Base-by-base conservation (phyloP, 2,797 vertebrate genomes). In the Meriones psammophilus region DNA sequence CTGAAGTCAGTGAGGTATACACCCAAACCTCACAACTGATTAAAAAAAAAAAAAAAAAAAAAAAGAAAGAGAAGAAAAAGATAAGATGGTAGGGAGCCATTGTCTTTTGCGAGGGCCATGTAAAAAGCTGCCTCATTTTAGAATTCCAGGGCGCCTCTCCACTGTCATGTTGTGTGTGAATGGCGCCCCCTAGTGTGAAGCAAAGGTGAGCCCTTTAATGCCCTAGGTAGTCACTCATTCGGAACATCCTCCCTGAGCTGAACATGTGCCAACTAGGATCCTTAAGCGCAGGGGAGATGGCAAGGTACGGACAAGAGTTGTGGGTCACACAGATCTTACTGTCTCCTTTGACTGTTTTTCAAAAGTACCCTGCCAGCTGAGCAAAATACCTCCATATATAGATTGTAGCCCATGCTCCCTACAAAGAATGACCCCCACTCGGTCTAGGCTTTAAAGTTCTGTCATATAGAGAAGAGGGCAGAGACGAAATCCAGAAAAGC, bases 121-220 rank as follows among this genome's bases (percentile, higher is more conserved):
- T 14, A 60, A n/a, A 88, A 68, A 80, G 30, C 56, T 68, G 60
- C 22, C 28, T 22, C 22, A 26, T 8, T 80, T 60, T 58, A 22
- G 54, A 92, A n/a, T 56, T 92, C 18, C 68, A 86, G 30, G 39
- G 30, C 77, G 42, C 58, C n/a, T 73, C 30, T 39, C 6, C 42
- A 15, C 8, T 50, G 4, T 24, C 24, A 77, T 96, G 74, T 17
- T 91, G 33, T 69, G 81, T 97, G 96, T 64, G 93, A 89, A 46
- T 78, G 77, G 96, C 39, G 91, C 96, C 97, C 96, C 89, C 96
- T 94, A 93, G 96, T 93, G 96, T 94, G 74, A 60, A 95, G 69
- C 50, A 4, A 33, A 46, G 71, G 30, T n/a, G 64, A 46, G 39
- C 30, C 36, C 62, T 84, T 62, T 66, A 9, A 7, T 85, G 62